These are phyloP conservation scores for Lasioglossum lativentre DNA, from an alignment of 2,888 invertebrate genomes.

Conservation along the genomic window DNA sequence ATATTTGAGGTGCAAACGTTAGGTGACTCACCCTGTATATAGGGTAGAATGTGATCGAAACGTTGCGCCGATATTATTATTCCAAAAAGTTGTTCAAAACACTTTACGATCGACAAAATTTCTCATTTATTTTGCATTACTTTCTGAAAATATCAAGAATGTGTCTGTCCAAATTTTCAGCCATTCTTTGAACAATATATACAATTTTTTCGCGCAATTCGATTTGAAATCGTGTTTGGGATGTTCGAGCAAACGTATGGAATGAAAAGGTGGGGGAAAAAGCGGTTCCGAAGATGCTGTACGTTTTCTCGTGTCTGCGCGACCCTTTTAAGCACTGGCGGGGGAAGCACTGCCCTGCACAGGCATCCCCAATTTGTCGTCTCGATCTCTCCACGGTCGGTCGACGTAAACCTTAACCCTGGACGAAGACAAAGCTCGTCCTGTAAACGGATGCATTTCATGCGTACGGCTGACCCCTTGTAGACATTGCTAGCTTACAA, in stretches of 20 bases:
- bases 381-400: conserved; percentile 55
- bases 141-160: too few relatives aligned
- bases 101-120: too few relatives aligned
- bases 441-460: conserved; percentile 84
- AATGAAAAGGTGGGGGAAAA: neutral
- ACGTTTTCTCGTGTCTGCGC: neutral
- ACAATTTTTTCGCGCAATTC: neutral
- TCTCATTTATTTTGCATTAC: too few relatives aligned
- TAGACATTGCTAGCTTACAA: conserved; percentile 85
- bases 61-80: too few relatives aligned
- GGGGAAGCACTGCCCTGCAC: conserved; percentile 50
- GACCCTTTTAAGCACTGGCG: conserved; percentile 16
- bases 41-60: too few relatives aligned
- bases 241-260: neutral
- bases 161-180: too few relatives aligned
- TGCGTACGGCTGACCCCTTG: conserved; percentile 85
- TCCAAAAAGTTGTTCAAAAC: too few relatives aligned
- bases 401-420: conserved; percentile 71
- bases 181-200: too few relatives aligned
- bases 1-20: too few relatives aligned
- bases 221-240: neutral
- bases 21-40: too few relatives aligned
- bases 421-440: conserved; percentile 73
- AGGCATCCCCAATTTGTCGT: conserved; percentile 60
- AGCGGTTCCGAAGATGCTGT: conserved; percentile 1